phyloP scores from a whole-genome alignment of 2,888 invertebrate species.

The Morpho helenor region DNA sequence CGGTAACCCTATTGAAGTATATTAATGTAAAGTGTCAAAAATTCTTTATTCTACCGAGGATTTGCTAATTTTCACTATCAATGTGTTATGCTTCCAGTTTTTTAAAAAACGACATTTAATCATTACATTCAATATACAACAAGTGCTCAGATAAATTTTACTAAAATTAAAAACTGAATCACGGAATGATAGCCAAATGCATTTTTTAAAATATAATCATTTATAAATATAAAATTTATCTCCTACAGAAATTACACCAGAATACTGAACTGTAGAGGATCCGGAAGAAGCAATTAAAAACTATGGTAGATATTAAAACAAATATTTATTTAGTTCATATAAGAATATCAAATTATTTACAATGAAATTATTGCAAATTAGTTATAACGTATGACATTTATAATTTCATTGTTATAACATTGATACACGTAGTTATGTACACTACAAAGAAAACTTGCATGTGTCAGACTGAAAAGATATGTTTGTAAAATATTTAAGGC shows the following conservation, averaged over 20 bases:
- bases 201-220: background rate
- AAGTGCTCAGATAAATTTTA: too few relatives aligned
- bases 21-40: too few relatives aligned
- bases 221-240: background rate
- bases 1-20: too few relatives aligned
- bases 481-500: slow-evolving; percentile 65
- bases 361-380: slow-evolving; percentile 73
- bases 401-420: slow-evolving; percentile 75
- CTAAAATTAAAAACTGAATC: too few relatives aligned
- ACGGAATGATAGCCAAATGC: too few relatives aligned
- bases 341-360: slow-evolving; percentile 77
- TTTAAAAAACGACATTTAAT: too few relatives aligned
- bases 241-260: slow-evolving; percentile 32
- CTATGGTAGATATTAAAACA: slow-evolving; percentile 67
- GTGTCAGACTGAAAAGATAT: slow-evolving; percentile 73
- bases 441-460: slow-evolving; percentile 79
- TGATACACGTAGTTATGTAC: slow-evolving; percentile 68
- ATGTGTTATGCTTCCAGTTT: too few relatives aligned
- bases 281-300: slow-evolving; percentile 35
- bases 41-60: too few relatives aligned
- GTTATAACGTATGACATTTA: slow-evolving; percentile 55
- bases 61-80: too few relatives aligned
- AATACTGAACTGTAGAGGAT: slow-evolving; percentile 38
- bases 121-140: too few relatives aligned
- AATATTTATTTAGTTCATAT: slow-evolving; percentile 75